phyloP scores from a whole-genome alignment of 2,113 vertebrate genomes.

The Phalacrocorax aristotelis region DNA sequence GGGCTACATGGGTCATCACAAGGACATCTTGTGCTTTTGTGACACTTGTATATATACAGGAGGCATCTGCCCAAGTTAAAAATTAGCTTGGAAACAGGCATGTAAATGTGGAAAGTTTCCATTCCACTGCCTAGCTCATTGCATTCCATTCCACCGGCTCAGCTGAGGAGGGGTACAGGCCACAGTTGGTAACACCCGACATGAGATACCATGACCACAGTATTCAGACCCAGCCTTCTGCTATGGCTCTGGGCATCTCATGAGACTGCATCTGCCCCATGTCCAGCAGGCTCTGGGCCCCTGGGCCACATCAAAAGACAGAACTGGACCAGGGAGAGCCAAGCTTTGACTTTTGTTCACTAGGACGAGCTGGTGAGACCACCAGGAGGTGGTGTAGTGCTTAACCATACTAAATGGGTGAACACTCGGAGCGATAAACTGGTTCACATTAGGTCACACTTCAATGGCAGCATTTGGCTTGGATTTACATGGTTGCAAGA shows the following conservation, averaged over 20 bases:
- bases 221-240: neutral
- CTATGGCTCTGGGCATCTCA: neutral
- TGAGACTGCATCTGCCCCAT: fast-evolving
- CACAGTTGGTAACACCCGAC: neutral
- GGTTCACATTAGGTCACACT: neutral
- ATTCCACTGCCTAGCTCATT: neutral
- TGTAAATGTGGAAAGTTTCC: neutral
- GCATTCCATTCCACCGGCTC: neutral
- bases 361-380: neutral
- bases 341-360: neutral
- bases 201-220: fast-evolving
- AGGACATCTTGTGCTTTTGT: neutral
- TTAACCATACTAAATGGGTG: neutral
- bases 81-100: neutral
- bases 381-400: neutral
- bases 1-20: neutral
- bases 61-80: neutral
- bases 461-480: neutral
- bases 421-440: neutral
- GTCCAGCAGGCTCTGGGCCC: fast-evolving
- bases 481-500: neutral
- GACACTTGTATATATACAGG: neutral
- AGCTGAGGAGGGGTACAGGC: neutral
- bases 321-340: neutral
- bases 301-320: neutral